Percentiles rank a stretch among this genome's conserved stretches.
Conservation (phyloP, 37 sponge, comb jelly and placozoan species). For the Amphimedon queenslandica region DNA sequence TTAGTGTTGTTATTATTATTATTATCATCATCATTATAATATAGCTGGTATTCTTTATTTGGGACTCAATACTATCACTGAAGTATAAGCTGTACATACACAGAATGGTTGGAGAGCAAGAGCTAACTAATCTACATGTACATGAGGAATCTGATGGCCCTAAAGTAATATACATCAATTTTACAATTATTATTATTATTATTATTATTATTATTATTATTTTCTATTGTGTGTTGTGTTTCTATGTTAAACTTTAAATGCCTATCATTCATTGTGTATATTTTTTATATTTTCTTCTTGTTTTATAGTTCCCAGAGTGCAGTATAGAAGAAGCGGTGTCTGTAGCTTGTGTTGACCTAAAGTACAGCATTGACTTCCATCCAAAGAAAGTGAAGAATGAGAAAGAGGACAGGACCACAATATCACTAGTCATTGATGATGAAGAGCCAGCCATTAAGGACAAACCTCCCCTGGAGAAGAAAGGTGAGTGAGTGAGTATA, state of each 20-base stretch:
- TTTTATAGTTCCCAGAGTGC: slow-evolving; percentile 35
- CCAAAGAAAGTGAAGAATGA: background rate
- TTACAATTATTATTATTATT: no score
- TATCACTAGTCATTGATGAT: slow-evolving; percentile 2
- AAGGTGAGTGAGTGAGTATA: background rate
- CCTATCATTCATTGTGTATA: no score
- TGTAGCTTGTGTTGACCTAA: slow-evolving; percentile 45
- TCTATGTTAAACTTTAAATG: no score
- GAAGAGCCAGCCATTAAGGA: background rate
- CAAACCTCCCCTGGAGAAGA: background rate
- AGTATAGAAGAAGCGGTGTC: slow-evolving; percentile 31
- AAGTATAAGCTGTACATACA: background rate
- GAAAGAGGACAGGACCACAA: background rate
- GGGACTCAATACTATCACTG: background rate
- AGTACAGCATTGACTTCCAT: slow-evolving; percentile 18
- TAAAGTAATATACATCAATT: no score
- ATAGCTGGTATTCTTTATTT: background rate
- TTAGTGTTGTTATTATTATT: no score
- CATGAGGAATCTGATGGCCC: no score
- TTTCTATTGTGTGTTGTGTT: no score
- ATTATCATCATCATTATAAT: no score
- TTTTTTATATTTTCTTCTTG: no score
- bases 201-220: no score
- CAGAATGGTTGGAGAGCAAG: background rate
- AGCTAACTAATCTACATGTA: no score